Conservation (phyloP, 2,797 vertebrate species). For the Melanotaenia boesemani region DNA sequence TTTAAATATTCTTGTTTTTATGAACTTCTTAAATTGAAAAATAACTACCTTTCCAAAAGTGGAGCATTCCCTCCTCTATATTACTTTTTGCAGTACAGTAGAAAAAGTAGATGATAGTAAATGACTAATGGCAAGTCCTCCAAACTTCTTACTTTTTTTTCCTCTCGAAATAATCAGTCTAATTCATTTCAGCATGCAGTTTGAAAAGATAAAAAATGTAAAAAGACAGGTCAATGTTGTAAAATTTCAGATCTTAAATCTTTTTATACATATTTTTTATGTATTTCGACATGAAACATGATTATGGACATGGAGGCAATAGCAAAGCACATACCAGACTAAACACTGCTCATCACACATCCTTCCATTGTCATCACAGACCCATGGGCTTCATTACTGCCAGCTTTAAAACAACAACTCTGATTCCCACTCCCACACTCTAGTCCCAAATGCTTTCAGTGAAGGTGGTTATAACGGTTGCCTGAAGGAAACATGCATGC, state of each 20-base stretch:
- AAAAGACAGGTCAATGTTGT: constrained; percentile 2
- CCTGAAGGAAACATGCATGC: constrained; percentile 63
- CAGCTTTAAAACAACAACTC: constrained; percentile 75
- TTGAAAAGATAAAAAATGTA: too few species aligned
- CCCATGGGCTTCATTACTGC: constrained; percentile 80
- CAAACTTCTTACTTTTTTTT: not conserved
- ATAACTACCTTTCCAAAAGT: too few species aligned
- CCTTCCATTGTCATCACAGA: constrained; percentile 62
- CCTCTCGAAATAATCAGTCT: not conserved
- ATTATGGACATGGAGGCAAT: constrained; percentile 19
- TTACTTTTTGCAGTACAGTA: not conserved
- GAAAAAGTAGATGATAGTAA: not conserved
- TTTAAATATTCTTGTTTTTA: not conserved
- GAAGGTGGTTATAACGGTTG: constrained; percentile 62
- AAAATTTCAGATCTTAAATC: not conserved
- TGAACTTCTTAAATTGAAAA: not conserved
- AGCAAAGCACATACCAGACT: constrained; percentile 45
- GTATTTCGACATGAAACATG: constrained; percentile 7
- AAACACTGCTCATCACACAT: constrained; percentile 64
- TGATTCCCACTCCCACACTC: constrained; percentile 72
- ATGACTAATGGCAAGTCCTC: not conserved
- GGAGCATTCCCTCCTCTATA: not conserved
- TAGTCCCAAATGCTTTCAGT: constrained; percentile 67
- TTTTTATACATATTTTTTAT: not conserved
- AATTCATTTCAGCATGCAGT: too few species aligned